Conservation (phyloP, 2,113 vertebrate genomes). For the Salvelinus namaycush region DNA sequence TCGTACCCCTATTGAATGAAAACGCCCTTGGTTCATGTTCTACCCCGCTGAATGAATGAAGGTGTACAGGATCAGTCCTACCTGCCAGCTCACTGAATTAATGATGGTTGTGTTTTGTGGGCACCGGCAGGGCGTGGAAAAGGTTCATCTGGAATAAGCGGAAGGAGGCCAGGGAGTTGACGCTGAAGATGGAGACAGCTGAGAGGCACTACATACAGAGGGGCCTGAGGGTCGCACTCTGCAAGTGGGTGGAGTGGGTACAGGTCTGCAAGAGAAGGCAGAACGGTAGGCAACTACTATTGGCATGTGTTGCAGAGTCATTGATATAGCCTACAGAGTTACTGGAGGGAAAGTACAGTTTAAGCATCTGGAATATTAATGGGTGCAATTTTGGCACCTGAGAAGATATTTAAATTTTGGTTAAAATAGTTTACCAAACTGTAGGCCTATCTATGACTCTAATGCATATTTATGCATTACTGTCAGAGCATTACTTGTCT, state of each 20-base stretch:
- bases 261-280: constrained; percentile 37
- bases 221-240: constrained; percentile 31
- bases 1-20: too few relatives aligned
- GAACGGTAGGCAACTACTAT: constrained; percentile 48
- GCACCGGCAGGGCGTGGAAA: constrained; percentile 57
- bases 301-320: background rate
- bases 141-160: constrained; percentile 40
- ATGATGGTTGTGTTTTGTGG: constrained; percentile 49
- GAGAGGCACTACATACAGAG: constrained; percentile 33
- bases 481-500: background rate
- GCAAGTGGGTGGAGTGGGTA: constrained; percentile 53
- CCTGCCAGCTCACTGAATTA: constrained; percentile 52
- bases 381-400: too few relatives aligned
- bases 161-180: constrained; percentile 22
- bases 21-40: too few relatives aligned
- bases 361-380: too few relatives aligned
- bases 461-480: background rate
- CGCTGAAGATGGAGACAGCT: constrained; percentile 47
- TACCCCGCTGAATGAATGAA: too few relatives aligned
- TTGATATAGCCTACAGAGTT: background rate
- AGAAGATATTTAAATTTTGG: background rate
- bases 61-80: background rate
- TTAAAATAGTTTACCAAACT: background rate
- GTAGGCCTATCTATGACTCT: too few relatives aligned
- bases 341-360: too few relatives aligned